Base-by-base conservation (phyloP, 2,113 vertebrate genomes). In the Catharus minimus region DNA sequence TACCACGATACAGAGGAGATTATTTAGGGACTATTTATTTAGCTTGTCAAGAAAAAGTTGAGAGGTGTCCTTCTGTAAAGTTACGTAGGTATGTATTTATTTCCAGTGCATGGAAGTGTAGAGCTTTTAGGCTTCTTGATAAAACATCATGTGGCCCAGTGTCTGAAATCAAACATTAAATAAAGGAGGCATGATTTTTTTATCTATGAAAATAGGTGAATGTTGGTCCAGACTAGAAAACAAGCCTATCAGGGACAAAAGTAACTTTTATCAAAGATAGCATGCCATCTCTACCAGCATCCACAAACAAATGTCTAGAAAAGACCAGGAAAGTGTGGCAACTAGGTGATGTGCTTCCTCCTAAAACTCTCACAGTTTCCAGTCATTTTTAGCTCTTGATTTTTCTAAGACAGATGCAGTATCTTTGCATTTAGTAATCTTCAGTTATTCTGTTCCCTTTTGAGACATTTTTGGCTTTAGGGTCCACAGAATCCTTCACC, bases 111-210 rank as follows among this genome's bases (percentile, higher is more conserved):
- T 57, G 32, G 43, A 83, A 91, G 11, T 38, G 22, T 64, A 73
- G 41, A 56, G 14, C 16, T 72, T 75, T 60, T 38, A 50, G 57
- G 22, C 15, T 52, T 61, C 27, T 50, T 88, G 43, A 38, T 53
- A 41, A 62, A 72, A 17, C 0, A 0, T 52, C 53, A n/a, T 30
- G 30, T 39, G 49, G n/a, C n/a, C 23, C 44, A 43, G 10, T 60
- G 86, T 36, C 36, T 88, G 55, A 76, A 86, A 52, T 75, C 41
- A 46, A 39, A 43, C 2, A 2, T 72, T 55, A 22, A 36, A 8
- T 65, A n/a, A 72, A 73, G 64, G 10, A 92, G 44, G 27, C 41
- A 52, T 18, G 32, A 27, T 64, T 76, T 32, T 75, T 75, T 4
- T 58, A 14, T 28, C 38, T 85, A 38, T 55, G 39, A 58, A 75